Percentiles rank a stretch among this genome's conserved stretches.
Evolutionary conservation across 2,888 invertebrate species (phyloP).

Genomic region (Cantharis lateralis): DNA sequence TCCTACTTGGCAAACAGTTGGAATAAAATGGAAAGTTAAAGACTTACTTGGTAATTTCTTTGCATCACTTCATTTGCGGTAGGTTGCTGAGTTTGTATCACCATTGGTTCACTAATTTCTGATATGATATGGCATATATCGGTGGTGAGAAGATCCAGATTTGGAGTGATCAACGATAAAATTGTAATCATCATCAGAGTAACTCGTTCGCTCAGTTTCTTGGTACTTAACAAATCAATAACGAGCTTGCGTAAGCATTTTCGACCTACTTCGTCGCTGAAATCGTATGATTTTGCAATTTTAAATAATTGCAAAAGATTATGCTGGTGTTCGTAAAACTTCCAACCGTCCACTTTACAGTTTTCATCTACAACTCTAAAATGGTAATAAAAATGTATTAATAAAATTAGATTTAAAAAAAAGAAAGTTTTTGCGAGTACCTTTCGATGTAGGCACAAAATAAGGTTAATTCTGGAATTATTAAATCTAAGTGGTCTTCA

Average conservation of each 20-base stretch:
- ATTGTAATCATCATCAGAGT: slow-evolving; percentile 38
- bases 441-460: slow-evolving; percentile 75
- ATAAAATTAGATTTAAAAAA: neutral
- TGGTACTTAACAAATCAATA: slow-evolving; percentile 59
- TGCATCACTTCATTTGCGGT: slow-evolving; percentile 23
- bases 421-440: slow-evolving; percentile 52
- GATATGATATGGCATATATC: slow-evolving; percentile 43
- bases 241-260: slow-evolving; percentile 61
- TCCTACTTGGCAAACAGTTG: no score
- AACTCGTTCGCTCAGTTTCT: slow-evolving; percentile 49
- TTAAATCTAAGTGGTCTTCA: slow-evolving; percentile 58
- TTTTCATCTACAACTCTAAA: slow-evolving; percentile 6
- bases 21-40: neutral
- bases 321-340: slow-evolving; percentile 60
- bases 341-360: slow-evolving; percentile 39
- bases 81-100: slow-evolving; percentile 21
- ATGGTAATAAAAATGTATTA: neutral
- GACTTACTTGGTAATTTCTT: slow-evolving; percentile 35
- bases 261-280: slow-evolving; percentile 67
- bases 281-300: slow-evolving; percentile 64
- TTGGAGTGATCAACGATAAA: slow-evolving; percentile 31
- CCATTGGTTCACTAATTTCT: slow-evolving; percentile 41
- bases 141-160: slow-evolving; percentile 36
- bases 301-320: slow-evolving; percentile 66
- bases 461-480: slow-evolving; percentile 74